Percentiles rank a stretch among this genome's conserved stretches.
These are phyloP conservation scores for Macrophya alboannulata DNA, from an alignment of 2,888 invertebrate genomes.

Conservation along the genomic window DNA sequence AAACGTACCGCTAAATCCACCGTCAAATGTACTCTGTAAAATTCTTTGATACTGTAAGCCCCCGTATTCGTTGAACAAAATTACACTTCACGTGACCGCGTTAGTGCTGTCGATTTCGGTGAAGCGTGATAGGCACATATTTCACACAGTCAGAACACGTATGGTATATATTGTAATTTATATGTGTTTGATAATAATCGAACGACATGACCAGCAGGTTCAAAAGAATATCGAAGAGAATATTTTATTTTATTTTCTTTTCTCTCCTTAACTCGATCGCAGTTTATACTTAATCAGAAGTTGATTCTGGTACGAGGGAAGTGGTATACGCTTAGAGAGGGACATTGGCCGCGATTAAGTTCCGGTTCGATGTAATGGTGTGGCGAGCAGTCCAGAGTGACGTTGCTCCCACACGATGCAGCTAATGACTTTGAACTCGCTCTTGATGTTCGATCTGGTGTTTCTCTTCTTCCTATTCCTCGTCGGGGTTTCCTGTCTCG, in stretches of 20 bases:
- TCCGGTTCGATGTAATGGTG: conserved; percentile 72
- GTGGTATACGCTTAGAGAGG: neutral
- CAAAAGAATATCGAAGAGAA: neutral
- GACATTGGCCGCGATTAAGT: conserved; percentile 46
- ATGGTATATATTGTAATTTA: neutral
- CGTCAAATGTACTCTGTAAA: conserved; percentile 26
- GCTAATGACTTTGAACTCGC: conserved; percentile 92
- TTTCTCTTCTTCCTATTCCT: conserved; percentile 93
- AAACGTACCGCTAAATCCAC: conserved; percentile 21
- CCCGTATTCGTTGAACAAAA: conserved; percentile 24
- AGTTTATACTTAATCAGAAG: conserved; percentile 26
- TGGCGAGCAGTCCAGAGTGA: conserved; percentile 63
- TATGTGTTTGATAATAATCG: neutral
- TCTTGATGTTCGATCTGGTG: conserved; percentile 94
- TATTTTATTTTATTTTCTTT: neutral
- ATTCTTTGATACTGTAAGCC: conserved; percentile 21
- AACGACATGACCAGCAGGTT: conserved; percentile 38
- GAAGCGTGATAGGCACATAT: neutral
- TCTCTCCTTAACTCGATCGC: neutral
- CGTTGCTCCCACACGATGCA: conserved; percentile 84
- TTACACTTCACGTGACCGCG: conserved; percentile 16
- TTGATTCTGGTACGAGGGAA: conserved; percentile 22
- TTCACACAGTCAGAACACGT: neutral
- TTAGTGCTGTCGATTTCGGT: neutral
- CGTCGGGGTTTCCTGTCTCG: conserved; percentile 91